These are phyloP conservation scores for Cataglyphis rosenhaueri DNA, from an alignment of 2,888 invertebrate species.

Conservation along the genomic window DNA sequence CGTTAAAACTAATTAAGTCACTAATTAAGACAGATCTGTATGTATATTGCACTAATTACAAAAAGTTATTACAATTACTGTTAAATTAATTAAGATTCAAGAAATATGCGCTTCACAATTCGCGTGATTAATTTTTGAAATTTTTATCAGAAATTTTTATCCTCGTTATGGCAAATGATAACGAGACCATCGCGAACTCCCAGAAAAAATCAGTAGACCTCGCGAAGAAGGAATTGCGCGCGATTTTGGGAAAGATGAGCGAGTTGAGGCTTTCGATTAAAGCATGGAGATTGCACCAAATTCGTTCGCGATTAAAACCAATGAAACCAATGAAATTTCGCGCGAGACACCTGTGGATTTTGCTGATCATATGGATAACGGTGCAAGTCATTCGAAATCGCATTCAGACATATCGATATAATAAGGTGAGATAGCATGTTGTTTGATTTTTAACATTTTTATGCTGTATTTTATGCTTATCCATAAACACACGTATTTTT, in stretches of 20 bases:
- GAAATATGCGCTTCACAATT: background rate
- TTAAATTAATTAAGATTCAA: background rate
- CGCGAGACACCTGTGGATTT: constrained; percentile 67
- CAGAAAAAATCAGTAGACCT: constrained; percentile 69
- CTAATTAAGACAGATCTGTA: background rate
- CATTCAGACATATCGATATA: constrained; percentile 48
- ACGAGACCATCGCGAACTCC: constrained; percentile 44
- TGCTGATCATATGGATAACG: constrained; percentile 68
- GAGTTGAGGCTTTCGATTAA: constrained; percentile 58
- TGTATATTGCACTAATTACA: background rate
- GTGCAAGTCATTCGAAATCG: constrained; percentile 65
- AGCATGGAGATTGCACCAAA: constrained; percentile 63
- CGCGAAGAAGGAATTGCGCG: constrained; percentile 75
- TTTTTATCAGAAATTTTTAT: background rate
- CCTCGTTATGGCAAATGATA: constrained; percentile 72
- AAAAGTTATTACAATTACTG: constrained; percentile 2
- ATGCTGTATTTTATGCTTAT: too few species aligned
- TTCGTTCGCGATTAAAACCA: constrained; percentile 62
- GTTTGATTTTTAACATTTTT: background rate
- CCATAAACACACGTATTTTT: background rate
- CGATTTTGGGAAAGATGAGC: constrained; percentile 73
- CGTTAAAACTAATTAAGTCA: background rate
- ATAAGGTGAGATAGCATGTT: constrained; percentile 69
- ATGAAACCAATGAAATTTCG: constrained; percentile 55
- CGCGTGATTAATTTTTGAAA: background rate